Base-by-base conservation (phyloP, 1,140 invertebrate genomes). In the Drosophila melanica region DNA sequence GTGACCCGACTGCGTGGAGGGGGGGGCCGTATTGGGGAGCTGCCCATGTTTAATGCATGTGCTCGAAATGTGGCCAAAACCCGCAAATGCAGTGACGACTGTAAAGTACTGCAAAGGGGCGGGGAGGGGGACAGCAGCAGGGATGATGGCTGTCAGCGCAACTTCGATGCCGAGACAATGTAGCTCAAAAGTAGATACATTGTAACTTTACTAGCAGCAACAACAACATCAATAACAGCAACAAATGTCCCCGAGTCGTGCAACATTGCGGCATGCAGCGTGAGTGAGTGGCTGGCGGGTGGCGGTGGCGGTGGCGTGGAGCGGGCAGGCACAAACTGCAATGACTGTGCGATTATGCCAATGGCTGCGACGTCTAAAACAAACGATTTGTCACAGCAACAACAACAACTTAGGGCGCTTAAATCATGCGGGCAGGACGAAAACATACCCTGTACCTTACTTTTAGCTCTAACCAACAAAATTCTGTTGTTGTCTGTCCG, bases 281-380 rank as follows among this genome's bases (percentile, higher is more conserved):
- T 1, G 11, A 11, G 20, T 14, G n/a, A n/a, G n/a, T n/a, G n/a
- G n/a, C n/a, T n/a, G n/a, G n/a, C n/a, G n/a, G n/a, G n/a, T n/a
- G 20, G 35, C 16, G 39, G 16, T 5, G 30, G 14, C 37, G 27
- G 54, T 11, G 10, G 12, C 27, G 33, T 33, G n/a, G n/a, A 7
- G 23, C 35, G 30, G 30, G 39, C 44, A 39, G 37, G 18, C 42
- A 41, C 47, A 80, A 82, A 66, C 70, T 68, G 79, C 79, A 82
- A 82, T 82, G 84, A 89, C 79, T 89, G 82, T 76, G 78, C 84
- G 84, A 87, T 87, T 87, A 89, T 89, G 82, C 84, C 75, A 79
- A 89, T 79, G 75, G 76, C 79, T 84, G 65, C 64, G 67, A 81
- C 63, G 81, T 86, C 82, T 81, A 86, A 86, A 75, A 77, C 81